A percentile compares a stretch with the other conserved stretches of the same genome.
Conservation (phyloP, 35 echinoderm and acorn worm genomes). For the Holothuria glaberrima region DNA sequence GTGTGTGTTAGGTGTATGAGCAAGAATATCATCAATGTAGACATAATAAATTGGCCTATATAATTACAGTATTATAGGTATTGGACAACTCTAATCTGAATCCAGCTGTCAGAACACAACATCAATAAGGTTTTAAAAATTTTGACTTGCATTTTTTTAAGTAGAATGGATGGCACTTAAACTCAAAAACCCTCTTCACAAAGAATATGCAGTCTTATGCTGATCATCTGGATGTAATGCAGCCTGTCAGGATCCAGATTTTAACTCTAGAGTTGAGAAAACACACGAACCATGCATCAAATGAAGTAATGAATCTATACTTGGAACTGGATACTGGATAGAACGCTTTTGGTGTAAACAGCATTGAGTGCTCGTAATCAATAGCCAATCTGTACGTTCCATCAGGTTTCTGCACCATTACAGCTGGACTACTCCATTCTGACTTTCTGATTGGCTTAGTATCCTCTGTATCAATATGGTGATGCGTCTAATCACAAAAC, state of each 20-base stretch:
- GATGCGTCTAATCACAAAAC: conserved; percentile 12
- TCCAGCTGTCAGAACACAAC: neutral
- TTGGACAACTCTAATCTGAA: too few species aligned
- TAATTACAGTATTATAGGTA: too few species aligned
- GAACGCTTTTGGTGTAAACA: neutral
- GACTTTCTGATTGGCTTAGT: conserved; percentile 7
- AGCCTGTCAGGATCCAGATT: conserved; percentile 3
- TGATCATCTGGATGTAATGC: neutral
- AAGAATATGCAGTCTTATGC: conserved; percentile 27
- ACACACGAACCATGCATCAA: conserved; percentile 3
- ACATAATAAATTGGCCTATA: too few species aligned
- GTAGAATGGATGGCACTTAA: conserved; percentile 14
- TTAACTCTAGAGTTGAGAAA: conserved; percentile 27
- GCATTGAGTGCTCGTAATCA: conserved; percentile 15
- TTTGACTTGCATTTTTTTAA: conserved; percentile 20
- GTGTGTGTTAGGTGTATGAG: neutral
- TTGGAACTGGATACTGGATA: neutral
- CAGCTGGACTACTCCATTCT: conserved; percentile 62
- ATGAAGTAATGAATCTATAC: conserved; percentile 7
- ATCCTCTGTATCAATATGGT: conserved; percentile 14
- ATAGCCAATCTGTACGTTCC: conserved; percentile 20
- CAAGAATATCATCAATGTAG: neutral
- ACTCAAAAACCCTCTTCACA: conserved; percentile 25
- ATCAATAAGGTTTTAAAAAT: conserved; percentile 17
- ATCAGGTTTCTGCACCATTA: conserved; percentile 66